phyloP scores from a whole-genome alignment of 2,888 invertebrate genomes.

The Schizotus pectinicornis region DNA sequence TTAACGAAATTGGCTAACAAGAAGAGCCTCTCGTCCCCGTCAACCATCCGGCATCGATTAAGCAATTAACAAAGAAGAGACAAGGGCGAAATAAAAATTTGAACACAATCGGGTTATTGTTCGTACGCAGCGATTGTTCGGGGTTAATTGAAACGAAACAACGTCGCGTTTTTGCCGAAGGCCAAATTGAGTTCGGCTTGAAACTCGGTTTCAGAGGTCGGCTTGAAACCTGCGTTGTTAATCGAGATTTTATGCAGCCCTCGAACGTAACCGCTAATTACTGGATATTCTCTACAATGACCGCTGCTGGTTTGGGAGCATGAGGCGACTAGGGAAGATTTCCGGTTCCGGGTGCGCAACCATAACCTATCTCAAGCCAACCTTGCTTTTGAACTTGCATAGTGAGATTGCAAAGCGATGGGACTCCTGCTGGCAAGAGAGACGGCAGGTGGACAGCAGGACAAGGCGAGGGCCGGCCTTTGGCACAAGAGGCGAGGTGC shows the following conservation, averaged over 20 bases:
- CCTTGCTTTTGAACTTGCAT: slow-evolving; percentile 40
- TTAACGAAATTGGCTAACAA: slow-evolving; percentile 37
- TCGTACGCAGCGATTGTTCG: too few species aligned
- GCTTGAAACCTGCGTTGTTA: neutral
- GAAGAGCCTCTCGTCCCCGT: neutral
- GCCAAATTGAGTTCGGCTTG: slow-evolving; percentile 1
- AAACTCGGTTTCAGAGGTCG: neutral
- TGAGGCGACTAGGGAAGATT: neutral
- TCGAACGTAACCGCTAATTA: too few species aligned
- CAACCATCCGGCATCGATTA: neutral
- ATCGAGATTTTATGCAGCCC: slow-evolving; percentile 1
- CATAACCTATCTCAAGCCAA: slow-evolving; percentile 42
- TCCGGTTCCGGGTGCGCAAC: slow-evolving; percentile 19
- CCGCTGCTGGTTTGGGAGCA: neutral
- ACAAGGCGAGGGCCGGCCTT: slow-evolving; percentile 7
- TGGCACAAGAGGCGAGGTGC: slow-evolving; percentile 15
- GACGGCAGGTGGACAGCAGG: slow-evolving; percentile 1
- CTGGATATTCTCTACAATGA: neutral
- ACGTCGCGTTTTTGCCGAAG: slow-evolving; percentile 4
- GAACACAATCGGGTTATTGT: neutral
- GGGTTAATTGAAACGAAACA: slow-evolving; percentile 13
- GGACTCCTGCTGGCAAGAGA: neutral
- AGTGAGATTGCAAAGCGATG: slow-evolving; percentile 21
- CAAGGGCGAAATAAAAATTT: neutral
- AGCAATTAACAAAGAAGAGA: slow-evolving; percentile 1